Evolutionary conservation across 2,888 invertebrate genomes (phyloP).

Genomic region (Rhaphigaster nebulosa): DNA sequence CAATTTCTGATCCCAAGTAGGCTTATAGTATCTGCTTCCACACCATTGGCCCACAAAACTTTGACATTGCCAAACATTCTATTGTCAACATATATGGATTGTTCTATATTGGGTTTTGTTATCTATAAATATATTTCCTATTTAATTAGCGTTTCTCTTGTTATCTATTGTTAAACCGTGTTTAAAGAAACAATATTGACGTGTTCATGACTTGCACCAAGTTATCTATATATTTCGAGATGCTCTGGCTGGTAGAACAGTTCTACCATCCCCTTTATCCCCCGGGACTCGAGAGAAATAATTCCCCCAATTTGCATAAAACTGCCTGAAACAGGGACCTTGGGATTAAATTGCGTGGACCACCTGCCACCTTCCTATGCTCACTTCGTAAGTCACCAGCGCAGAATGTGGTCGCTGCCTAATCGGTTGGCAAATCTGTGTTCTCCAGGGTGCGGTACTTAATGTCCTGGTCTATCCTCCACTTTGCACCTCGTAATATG

Average conservation of each 20-base stretch:
- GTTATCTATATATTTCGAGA: background rate
- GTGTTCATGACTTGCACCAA: too few species aligned
- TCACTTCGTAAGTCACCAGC: background rate
- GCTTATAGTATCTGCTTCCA: too few species aligned
- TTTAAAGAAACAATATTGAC: too few species aligned
- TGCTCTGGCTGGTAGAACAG: background rate
- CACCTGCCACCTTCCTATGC: background rate
- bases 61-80: too few species aligned
- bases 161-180: too few species aligned
- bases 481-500: background rate
- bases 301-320: slow-evolving; percentile 34
- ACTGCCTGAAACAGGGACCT: slow-evolving; percentile 21
- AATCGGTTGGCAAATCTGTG: slow-evolving; percentile 8
- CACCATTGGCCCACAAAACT: too few species aligned
- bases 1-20: too few species aligned
- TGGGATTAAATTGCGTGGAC: slow-evolving; percentile 18
- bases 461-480: background rate
- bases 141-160: too few species aligned
- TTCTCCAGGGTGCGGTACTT: background rate
- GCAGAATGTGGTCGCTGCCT: background rate
- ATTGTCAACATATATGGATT: too few species aligned
- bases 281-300: background rate
- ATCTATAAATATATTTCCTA: too few species aligned
- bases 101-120: too few species aligned
- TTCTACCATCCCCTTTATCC: background rate